phyloP scores from a whole-genome alignment of 2,797 vertebrate genomes.

The Perodicticus potto region DNA sequence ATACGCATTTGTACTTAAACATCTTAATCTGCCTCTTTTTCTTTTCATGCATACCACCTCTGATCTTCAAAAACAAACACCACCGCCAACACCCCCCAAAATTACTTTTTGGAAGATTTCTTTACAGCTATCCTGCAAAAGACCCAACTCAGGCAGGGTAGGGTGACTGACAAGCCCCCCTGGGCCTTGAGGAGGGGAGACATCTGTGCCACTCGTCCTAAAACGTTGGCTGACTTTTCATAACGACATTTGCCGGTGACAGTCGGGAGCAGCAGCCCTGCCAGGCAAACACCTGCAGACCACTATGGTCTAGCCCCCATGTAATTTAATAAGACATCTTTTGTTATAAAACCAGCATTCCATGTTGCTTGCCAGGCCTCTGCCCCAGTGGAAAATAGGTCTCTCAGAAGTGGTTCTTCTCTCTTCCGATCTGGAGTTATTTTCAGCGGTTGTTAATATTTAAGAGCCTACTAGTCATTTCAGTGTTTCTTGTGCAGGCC shows the following conservation, averaged over 20 bases:
- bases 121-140: slow-evolving; percentile 58
- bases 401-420: slow-evolving; percentile 66
- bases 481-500: slow-evolving; percentile 52
- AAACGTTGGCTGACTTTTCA: slow-evolving; percentile 65
- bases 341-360: slow-evolving; percentile 80
- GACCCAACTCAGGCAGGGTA: not conserved
- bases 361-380: slow-evolving; percentile 11
- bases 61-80: not conserved
- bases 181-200: not conserved
- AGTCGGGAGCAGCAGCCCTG: slow-evolving; percentile 49
- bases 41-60: fast-evolving
- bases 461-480: slow-evolving; percentile 82
- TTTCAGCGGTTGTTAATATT: slow-evolving; percentile 84
- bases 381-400: slow-evolving; percentile 73
- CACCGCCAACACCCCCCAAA: too few relatives aligned
- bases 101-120: not conserved
- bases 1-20: not conserved
- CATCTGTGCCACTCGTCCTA: slow-evolving; percentile 7
- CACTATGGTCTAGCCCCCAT: slow-evolving; percentile 53
- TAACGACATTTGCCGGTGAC: slow-evolving; percentile 43
- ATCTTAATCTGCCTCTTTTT: not conserved
- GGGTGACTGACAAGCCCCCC: not conserved
- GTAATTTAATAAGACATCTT: slow-evolving; percentile 80
- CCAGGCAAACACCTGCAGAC: slow-evolving; percentile 75
- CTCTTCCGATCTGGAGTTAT: slow-evolving; percentile 75